These are phyloP conservation scores for Bothrops jararaca DNA, from an alignment of 2,113 vertebrate species.

Conservation along the genomic window DNA sequence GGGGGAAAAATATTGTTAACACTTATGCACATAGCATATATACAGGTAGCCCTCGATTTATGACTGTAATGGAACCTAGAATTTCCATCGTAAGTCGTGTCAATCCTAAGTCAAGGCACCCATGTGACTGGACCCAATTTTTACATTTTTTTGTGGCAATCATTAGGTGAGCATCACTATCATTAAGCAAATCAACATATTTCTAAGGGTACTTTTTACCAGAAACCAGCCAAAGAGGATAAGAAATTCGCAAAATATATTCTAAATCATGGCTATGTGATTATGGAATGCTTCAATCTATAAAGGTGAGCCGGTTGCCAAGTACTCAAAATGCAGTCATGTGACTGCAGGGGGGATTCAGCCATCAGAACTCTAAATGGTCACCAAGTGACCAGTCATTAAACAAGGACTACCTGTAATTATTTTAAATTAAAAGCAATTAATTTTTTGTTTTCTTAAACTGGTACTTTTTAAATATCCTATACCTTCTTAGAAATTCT, in stretches of 20 bases:
- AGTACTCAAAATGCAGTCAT: background rate
- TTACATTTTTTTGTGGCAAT: background rate
- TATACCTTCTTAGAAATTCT: background rate
- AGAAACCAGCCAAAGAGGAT: no score
- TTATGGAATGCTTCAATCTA: no score
- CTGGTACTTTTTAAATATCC: constrained; percentile 3
- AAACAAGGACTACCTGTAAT: background rate
- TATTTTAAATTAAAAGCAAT: constrained; percentile 14
- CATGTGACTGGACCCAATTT: background rate
- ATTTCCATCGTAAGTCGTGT: background rate
- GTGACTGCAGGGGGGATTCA: background rate
- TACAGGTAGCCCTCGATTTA: background rate
- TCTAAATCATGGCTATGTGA: no score
- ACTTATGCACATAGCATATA: background rate
- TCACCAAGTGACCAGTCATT: background rate
- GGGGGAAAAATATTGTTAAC: background rate
- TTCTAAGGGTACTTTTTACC: background rate
- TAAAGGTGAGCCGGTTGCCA: no score
- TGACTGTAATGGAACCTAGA: background rate
- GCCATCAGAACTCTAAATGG: background rate
- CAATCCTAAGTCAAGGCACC: background rate
- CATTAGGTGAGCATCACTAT: background rate
- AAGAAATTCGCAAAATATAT: no score
- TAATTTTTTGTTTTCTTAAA: constrained; percentile 14
- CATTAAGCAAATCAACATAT: background rate